Base-by-base conservation (phyloP, 2,113 vertebrate genomes). In the Toxotes chatareus region DNA sequence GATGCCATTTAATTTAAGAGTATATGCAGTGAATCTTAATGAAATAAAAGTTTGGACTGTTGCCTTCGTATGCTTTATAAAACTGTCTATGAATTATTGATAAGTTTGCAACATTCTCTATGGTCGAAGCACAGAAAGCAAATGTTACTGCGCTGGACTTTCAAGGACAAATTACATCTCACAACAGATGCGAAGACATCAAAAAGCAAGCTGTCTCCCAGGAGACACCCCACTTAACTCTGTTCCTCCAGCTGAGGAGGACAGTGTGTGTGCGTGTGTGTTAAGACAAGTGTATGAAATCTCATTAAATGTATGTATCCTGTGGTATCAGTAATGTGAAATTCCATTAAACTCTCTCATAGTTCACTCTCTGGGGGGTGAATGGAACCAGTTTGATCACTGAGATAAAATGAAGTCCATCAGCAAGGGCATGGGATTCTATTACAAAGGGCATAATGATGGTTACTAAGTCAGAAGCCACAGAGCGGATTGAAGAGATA, bases 261-360 rank as follows among this genome's bases (percentile, higher is more conserved):
- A 65, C 0, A 60, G 3, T 13, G 19, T 17, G 19, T 10, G 64
- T 21, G 57, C 42, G 74, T 19, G 13, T 44, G n/a, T n/a, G n/a
- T 10, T 17, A 47, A 12, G 14, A 55, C 27, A 21, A 53, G 44
- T n/a, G 68, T 53, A 36, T 65, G 44, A 63, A 81, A 57, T 14
- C 75, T 82, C 83, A 72, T 84, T 84, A 80, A 76, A 81, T 31
- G 51, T 16, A 71, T 32, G 61, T 32, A 72, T 76, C 11, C 27
- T 62, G 34, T 12, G 19, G 60, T 71, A 34, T 65, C 53, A 44
- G 49, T n/a, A 3, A 83, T 73, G 62, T 46, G 16, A 72, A 66
- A 74, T 63, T 68, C 51, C 34, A 78, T 79, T 59, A 62, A 11
- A 76, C 60, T 34, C 57, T 51, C n/a, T 44, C 21, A 55, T 19